Evolutionary conservation across 1,140 invertebrate species (phyloP).

Genomic region (Leptopilina boulardi): DNA sequence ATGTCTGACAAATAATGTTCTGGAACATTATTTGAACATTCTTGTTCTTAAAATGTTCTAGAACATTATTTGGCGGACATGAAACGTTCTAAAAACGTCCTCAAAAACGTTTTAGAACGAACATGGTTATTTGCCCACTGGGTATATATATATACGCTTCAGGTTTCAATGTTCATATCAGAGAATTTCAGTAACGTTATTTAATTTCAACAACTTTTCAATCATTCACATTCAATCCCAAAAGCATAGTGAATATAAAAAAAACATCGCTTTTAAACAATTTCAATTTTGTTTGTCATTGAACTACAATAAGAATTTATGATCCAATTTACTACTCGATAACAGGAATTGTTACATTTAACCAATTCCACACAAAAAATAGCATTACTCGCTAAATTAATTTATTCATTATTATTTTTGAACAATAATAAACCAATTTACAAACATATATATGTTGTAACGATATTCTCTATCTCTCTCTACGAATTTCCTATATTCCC

Average conservation of each 20-base stretch:
- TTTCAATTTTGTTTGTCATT: not conserved
- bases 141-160: too few species aligned
- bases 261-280: not conserved
- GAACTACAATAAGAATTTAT: not conserved
- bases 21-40: too few species aligned
- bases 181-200: constrained; percentile 13
- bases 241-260: not conserved
- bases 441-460: too few species aligned
- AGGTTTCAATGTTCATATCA: not conserved
- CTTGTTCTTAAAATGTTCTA: too few species aligned
- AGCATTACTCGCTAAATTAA: not conserved
- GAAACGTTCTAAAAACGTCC: too few species aligned
- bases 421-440: not conserved
- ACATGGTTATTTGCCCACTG: too few species aligned
- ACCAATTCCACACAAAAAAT: not conserved
- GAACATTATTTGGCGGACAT: too few species aligned
- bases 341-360: not conserved
- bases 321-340: not conserved
- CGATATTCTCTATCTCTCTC: too few species aligned
- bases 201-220: not conserved
- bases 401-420: not conserved
- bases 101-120: too few species aligned
- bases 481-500: too few species aligned
- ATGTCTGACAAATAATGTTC: too few species aligned
- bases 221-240: not conserved